A percentile compares a stretch with the other conserved stretches of the same genome.
phyloP scores from a whole-genome alignment of 2,113 vertebrate species.

The Misgurnus anguillicaudatus region DNA sequence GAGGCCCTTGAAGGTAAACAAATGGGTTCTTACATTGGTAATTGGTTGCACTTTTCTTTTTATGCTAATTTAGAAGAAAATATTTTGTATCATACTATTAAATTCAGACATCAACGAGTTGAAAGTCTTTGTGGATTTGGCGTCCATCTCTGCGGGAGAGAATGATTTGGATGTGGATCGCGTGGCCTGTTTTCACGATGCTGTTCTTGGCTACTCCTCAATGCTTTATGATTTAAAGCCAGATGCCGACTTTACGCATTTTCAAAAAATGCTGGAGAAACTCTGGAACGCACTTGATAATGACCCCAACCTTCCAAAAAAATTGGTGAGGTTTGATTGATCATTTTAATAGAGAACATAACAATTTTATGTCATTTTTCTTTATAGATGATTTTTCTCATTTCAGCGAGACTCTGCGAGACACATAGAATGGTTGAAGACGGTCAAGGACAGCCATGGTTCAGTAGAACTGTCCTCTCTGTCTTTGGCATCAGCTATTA shows the following conservation, averaged over 20 bases:
- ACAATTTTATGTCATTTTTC: neutral
- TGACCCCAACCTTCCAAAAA: constrained; percentile 82
- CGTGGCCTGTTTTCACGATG: constrained; percentile 91
- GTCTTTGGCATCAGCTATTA: constrained; percentile 89
- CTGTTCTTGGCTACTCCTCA: constrained; percentile 87
- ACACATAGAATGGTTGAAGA: constrained; percentile 91
- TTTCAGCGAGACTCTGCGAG: constrained; percentile 86
- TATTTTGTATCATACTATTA: neutral
- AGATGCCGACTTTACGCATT: constrained; percentile 71
- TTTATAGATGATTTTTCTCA: neutral
- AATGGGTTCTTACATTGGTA: neutral
- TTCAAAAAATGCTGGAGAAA: constrained; percentile 78
- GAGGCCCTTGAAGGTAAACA: constrained; percentile 83
- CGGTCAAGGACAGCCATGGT: constrained; percentile 93
- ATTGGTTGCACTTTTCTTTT: neutral
- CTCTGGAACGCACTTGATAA: constrained; percentile 90
- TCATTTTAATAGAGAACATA: neutral
- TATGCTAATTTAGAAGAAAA: neutral
- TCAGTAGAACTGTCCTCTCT: constrained; percentile 94
- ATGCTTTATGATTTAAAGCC: constrained; percentile 83
- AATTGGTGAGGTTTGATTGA: constrained; percentile 79
- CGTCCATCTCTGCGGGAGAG: constrained; percentile 96
- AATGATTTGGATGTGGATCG: constrained; percentile 95
- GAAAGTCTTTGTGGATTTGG: constrained; percentile 96
- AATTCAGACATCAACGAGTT: constrained; percentile 86